Evolutionary conservation across 2,797 vertebrate species (phyloP), one percentile per base, ranked within the genome.

Genomic region (Luscinia megarhynchos): DNA sequence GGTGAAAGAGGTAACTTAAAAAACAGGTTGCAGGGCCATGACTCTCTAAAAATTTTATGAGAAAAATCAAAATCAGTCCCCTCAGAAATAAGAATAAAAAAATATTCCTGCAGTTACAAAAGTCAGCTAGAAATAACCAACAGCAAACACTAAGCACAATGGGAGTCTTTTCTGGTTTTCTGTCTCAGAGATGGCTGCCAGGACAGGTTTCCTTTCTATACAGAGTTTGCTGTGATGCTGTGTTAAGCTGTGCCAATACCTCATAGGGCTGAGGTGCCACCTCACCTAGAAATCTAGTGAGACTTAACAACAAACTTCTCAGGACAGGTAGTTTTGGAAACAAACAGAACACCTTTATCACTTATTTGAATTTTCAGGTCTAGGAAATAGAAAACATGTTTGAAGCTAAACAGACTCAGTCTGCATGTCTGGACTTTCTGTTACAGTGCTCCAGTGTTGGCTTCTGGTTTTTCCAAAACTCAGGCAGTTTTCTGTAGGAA

Each of bases 371-470:
- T 78, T 81, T 93, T 82, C 45, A 61, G 27, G 2, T 26, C 19
- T 64, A 57, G 29, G 26, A 73, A 79, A 41, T 2, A 17, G 10
- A 55, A 63, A 82, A 48, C 0, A 2, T 22, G 2, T 72, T 68
- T 64, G n/a, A 75, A 70, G 50, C 5, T 53, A n/a, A 43, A 57
- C 26, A 22, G 3, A 20, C 0, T 1, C 54, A 5, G 2, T 48
- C 22, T 85, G 14, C 16, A 79, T 12, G 14, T 54, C 32, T 77
- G 48, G 40, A 48, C 43, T 40, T 63, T 14, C 13, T 82, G 10
- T 34, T 30, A n/a, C 6, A 45, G 20, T 0, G 2, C 15, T 45
- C 46, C 32, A 80, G 51, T 53, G 14, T 0, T 66, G 0, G 1
- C 4, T 29, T 32, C 24, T 61, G 38, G 4, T 3, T 94, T 19